Evolutionary conservation across 1,140 invertebrate genomes (phyloP), one percentile per base, ranked within the genome.

Genomic region (Drosophila ogumai): DNA sequence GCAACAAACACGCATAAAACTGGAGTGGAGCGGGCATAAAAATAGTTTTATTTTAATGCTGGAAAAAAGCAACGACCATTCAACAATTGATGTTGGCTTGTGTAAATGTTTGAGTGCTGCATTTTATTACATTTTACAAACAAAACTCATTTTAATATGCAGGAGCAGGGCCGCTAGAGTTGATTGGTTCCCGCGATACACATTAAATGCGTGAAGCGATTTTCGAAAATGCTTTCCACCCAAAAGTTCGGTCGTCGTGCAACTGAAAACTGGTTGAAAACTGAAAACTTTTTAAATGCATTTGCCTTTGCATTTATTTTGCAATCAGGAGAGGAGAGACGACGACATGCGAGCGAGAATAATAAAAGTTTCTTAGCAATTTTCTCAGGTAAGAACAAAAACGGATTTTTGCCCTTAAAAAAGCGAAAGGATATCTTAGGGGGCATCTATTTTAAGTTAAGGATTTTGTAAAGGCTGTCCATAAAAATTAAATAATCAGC

Each of bases 271-370:
- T 54, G 47, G 47, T 50, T 50, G 50, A 36, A 54, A 54, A 52
- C 50, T 36, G 54, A 31, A 79, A 82, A 66, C 72, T 82, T 73
- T 63, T 60, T 82, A 79, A 82, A 82, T 82, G 75, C 80, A 82
- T 80, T 80, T 80, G 69, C 71, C 68, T 80, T 61, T 68, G 78
- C 78, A 80, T 79, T 82, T 82, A 82, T 82, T 82, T 82, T 79
- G 63, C 79, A 82, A 82, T 82, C 80, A 79, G 25, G 25, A 28
- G 59, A 36, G 52, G 34, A 54, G 50, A 32, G 47, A 34, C 63
- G 63, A 59, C 49, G 56, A 77, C 79, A 75, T 66, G 72, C 65
- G 80, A 82, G 72, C 65, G 80, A 79, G 71, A 82, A 82, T 82
- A 82, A 82, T 78, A 82, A 82, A 82, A 82, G 79, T 82, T 82